Base-by-base conservation (phyloP, 1,140 invertebrate genomes). In the Penaeus indicus region DNA sequence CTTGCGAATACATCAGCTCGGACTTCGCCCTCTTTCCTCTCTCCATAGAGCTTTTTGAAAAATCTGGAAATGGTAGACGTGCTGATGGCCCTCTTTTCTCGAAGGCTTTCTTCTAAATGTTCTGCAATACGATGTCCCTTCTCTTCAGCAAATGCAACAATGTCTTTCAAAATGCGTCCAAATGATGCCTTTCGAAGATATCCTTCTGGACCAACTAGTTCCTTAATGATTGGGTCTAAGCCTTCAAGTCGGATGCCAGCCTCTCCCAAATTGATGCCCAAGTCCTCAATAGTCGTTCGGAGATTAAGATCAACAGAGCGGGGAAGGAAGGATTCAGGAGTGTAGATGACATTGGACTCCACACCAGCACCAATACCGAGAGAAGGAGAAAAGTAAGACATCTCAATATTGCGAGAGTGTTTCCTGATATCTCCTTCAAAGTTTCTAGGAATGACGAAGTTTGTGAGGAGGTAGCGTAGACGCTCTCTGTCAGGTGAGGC, bases 331-430 rank as follows among this genome's bases (percentile, higher is more conserved):
- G 87, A 87, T 18, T 75, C 87, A 1, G 87, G 87, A 22, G 82
- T 60, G 42, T 84, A 88, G 22, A 88, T 78, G 67, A 88, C 32
- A 62, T 84, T 88, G 72, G 81, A 84, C 60, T 88, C 82, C 1
- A 88, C 21, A 4, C 82, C 81, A 27, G 72, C 47, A 27, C 87
- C 81, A 32, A 84, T 27, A 54, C 81, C 80, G 19, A 79, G 38
- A 4, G 67, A 79, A 2, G 54, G 60, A 10, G 54, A 10, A 32
- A 83, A 88, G 62, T 84, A 88, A 3, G 87, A 88, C n/a, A 88
- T 22, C 42, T 88, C 87, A 22, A 88, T 79, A 25, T 84, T 84
- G 82, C 72, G 87, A 16, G 87, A 88, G 27, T 88, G 83, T 27
- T 67, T 88, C 32, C 67, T 88, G 27, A 88, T 64, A 38, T 88